phyloP scores from a whole-genome alignment of 2,797 vertebrate genomes.

The Triplophysa bombifrons region DNA sequence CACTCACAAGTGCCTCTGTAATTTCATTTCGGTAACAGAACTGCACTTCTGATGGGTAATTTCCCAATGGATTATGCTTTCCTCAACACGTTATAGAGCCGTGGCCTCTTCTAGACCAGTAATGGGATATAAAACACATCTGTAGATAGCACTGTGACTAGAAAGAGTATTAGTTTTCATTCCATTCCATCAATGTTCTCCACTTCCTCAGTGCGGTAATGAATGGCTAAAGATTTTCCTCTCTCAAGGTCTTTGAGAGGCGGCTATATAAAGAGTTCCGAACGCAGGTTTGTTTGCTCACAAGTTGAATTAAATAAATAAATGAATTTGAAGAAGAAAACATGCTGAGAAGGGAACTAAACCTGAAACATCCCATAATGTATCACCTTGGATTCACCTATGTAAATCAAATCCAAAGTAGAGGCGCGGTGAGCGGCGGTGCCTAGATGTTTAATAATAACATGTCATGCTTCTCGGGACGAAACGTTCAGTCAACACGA shows the following conservation, averaged over 20 bases:
- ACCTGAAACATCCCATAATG: slow-evolving; percentile 25
- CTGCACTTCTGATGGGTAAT: slow-evolving; percentile 82
- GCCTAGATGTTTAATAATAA: slow-evolving; percentile 61
- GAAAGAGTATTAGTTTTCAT: slow-evolving; percentile 77
- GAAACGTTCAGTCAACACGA: slow-evolving; percentile 68
- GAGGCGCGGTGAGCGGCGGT: slow-evolving; percentile 39
- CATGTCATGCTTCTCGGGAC: slow-evolving; percentile 67
- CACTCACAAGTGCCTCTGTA: slow-evolving; percentile 78
- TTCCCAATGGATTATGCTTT: slow-evolving; percentile 81
- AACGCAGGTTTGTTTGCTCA: slow-evolving; percentile 36
- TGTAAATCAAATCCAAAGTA: slow-evolving; percentile 40
- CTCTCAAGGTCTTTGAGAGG: slow-evolving; percentile 71
- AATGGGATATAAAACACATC: slow-evolving; percentile 81
- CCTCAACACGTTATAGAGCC: slow-evolving; percentile 75
- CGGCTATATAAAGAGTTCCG: slow-evolving; percentile 57
- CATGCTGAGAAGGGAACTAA: slow-evolving; percentile 27
- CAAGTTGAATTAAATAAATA: slow-evolving; percentile 41
- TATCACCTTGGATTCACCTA: slow-evolving; percentile 69
- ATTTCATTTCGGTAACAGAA: slow-evolving; percentile 82
- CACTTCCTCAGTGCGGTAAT: slow-evolving; percentile 66
- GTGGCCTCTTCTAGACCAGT: slow-evolving; percentile 72
- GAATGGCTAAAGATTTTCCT: slow-evolving; percentile 72
- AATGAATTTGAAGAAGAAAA: slow-evolving; percentile 25
- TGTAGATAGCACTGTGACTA: slow-evolving; percentile 68
- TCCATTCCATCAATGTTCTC: slow-evolving; percentile 69